Percentiles rank a stretch among this genome's conserved stretches.
These are phyloP conservation scores for Bergia sp. DNA, from an alignment of 92 coral and sea anemone species.

Conservation along the genomic window DNA sequence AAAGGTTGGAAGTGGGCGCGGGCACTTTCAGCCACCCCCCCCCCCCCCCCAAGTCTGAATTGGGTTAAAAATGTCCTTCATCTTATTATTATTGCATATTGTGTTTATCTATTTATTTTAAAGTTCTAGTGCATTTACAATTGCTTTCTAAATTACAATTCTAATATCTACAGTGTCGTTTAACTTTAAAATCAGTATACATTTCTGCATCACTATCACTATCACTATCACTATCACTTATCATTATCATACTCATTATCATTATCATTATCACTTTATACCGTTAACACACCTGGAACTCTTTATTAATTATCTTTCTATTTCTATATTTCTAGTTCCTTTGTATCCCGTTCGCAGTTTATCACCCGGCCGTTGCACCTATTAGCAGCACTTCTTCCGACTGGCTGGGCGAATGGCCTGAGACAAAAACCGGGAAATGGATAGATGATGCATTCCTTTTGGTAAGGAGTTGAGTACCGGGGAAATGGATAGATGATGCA, in stretches of 20 bases:
- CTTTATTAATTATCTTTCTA: neutral
- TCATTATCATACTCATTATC: neutral
- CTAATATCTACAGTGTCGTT: too few species aligned
- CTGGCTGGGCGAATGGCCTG: constrained; percentile 62
- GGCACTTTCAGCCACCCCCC: too few species aligned
- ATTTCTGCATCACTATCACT: too few species aligned
- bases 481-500: constrained; percentile 60
- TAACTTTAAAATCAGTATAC: too few species aligned
- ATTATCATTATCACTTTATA: neutral
- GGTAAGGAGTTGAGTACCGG: constrained; percentile 36
- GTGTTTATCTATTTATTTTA: too few species aligned
- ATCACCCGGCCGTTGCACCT: constrained; percentile 51
- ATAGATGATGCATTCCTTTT: constrained; percentile 55
- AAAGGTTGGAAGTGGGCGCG: too few species aligned
- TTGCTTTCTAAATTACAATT: too few species aligned
- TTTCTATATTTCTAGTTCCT: constrained; percentile 35
- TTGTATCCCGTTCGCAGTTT: constrained; percentile 56
- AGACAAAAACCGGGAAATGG: constrained; percentile 51
- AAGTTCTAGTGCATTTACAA: too few species aligned
- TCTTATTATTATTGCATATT: too few species aligned
- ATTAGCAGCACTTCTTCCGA: constrained; percentile 40
- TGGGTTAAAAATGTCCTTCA: too few species aligned
- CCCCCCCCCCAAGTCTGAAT: too few species aligned
- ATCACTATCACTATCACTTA: too few species aligned
- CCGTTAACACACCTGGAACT: neutral